Conservation (phyloP, 2,888 invertebrate genomes). For the Brachycybe producta region DNA sequence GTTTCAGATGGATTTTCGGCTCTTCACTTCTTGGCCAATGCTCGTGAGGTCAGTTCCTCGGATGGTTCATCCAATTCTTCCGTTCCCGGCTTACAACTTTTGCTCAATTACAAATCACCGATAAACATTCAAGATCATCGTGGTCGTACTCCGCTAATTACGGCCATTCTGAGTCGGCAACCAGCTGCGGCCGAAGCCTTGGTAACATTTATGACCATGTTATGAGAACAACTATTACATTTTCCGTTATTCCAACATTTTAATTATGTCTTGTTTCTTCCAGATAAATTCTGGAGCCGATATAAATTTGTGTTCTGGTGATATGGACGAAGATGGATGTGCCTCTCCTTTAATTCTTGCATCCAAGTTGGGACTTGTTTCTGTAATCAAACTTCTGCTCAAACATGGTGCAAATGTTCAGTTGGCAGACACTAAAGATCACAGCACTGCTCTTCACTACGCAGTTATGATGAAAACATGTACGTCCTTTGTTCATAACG, state of each 20-base stretch:
- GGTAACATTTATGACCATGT: conserved; percentile 25
- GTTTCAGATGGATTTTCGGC: conserved; percentile 29
- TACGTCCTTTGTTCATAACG: conserved; percentile 10
- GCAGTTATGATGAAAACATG: conserved; percentile 26
- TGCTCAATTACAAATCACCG: conserved; percentile 28
- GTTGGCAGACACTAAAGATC: conserved; percentile 26
- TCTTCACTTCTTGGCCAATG: conserved; percentile 28
- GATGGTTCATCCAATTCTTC: conserved; percentile 18
- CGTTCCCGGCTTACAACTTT: conserved; percentile 26
- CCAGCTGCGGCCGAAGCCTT: conserved; percentile 25
- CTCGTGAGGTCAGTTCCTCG: conserved; percentile 18
- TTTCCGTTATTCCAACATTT: background rate
- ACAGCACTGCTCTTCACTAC: conserved; percentile 30
- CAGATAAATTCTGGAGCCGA: conserved; percentile 30
- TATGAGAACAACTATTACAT: background rate
- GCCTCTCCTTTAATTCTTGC: conserved; percentile 24
- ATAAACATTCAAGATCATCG: conserved; percentile 27
- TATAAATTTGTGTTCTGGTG: conserved; percentile 28
- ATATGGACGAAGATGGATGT: conserved; percentile 23
- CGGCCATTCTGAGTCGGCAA: conserved; percentile 27
- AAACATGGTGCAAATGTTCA: conserved; percentile 30
- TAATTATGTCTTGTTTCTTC: conserved; percentile 6
- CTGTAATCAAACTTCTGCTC: conserved; percentile 28
- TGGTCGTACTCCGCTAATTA: conserved; percentile 30
- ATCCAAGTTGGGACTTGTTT: conserved; percentile 20